phyloP scores from a whole-genome alignment of 2,797 vertebrate species.

The Acrocephalus scirpaceus region DNA sequence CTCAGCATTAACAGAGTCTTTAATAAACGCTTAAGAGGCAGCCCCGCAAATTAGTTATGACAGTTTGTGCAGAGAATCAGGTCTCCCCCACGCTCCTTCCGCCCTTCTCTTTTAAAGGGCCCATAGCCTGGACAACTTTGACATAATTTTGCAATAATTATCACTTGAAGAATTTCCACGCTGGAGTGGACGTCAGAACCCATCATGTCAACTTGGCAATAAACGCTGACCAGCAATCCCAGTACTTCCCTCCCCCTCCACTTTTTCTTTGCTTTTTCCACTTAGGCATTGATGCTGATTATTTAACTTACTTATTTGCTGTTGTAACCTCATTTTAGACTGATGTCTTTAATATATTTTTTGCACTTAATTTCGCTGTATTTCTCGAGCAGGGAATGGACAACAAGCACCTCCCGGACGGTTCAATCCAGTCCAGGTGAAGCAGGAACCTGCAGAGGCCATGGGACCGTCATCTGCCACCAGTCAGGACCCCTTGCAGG shows the following conservation, averaged over 20 bases:
- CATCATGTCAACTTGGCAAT: slow-evolving; percentile 87
- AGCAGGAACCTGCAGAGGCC: slow-evolving; percentile 86
- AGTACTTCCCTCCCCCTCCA: slow-evolving; percentile 72
- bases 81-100: slow-evolving; percentile 87
- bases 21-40: slow-evolving; percentile 98
- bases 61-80: slow-evolving; percentile 91
- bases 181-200: slow-evolving; percentile 88
- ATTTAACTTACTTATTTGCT: neutral
- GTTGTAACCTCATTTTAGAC: neutral
- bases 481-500: slow-evolving; percentile 86
- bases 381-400: slow-evolving; percentile 85
- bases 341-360: neutral
- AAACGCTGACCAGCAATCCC: slow-evolving; percentile 91
- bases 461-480: slow-evolving; percentile 52
- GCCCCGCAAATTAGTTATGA: slow-evolving; percentile 95
- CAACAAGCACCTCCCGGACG: slow-evolving; percentile 80
- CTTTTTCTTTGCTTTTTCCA: slow-evolving; percentile 16
- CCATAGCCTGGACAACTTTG: slow-evolving; percentile 88
- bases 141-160: slow-evolving; percentile 99
- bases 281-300: neutral
- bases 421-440: slow-evolving; percentile 87
- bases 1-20: slow-evolving; percentile 96
- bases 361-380: neutral
- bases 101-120: slow-evolving; percentile 90
- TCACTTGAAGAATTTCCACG: slow-evolving; percentile 92